phyloP scores from a whole-genome alignment of 2,113 vertebrate genomes.

The Polypterus senegalus region DNA sequence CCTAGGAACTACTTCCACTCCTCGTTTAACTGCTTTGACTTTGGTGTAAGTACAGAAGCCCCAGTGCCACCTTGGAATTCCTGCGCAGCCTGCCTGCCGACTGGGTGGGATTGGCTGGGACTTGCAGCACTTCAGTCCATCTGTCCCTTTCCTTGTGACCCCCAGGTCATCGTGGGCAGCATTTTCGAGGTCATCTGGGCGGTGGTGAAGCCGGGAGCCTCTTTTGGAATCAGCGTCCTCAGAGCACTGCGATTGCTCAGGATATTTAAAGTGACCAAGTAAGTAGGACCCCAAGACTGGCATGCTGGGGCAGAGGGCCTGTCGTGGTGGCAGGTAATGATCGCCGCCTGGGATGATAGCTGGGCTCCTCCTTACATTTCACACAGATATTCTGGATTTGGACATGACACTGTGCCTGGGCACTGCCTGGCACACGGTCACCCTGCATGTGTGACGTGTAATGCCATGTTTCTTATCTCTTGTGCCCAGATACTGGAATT shows the following conservation, averaged over 20 bases:
- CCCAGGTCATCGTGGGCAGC: constrained; percentile 87
- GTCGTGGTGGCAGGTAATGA: background rate
- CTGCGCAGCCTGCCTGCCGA: background rate
- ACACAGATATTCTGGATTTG: too few species aligned
- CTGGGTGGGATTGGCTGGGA: background rate
- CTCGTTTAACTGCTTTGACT: constrained; percentile 96
- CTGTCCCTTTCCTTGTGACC: background rate
- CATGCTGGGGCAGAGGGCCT: background rate
- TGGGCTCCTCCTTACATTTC: too few species aligned
- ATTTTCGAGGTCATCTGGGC: constrained; percentile 96
- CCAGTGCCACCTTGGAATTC: background rate
- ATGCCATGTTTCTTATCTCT: background rate
- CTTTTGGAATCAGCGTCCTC: constrained; percentile 88
- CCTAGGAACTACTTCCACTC: constrained; percentile 92
- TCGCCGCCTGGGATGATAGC: too few species aligned
- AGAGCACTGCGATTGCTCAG: constrained; percentile 76
- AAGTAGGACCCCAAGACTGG: constrained; percentile 26
- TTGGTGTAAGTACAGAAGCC: constrained; percentile 61
- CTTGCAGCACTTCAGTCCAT: background rate
- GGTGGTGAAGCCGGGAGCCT: constrained; percentile 79
- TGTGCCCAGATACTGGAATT: constrained; percentile 79
- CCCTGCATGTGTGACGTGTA: too few species aligned
- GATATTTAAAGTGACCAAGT: constrained; percentile 97
- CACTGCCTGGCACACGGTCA: too few species aligned
- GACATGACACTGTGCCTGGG: too few species aligned